Evolutionary conservation across 2,797 vertebrate species (phyloP), one percentile per base, ranked within the genome.

Genomic region (Pyrrhura leucotis): DNA sequence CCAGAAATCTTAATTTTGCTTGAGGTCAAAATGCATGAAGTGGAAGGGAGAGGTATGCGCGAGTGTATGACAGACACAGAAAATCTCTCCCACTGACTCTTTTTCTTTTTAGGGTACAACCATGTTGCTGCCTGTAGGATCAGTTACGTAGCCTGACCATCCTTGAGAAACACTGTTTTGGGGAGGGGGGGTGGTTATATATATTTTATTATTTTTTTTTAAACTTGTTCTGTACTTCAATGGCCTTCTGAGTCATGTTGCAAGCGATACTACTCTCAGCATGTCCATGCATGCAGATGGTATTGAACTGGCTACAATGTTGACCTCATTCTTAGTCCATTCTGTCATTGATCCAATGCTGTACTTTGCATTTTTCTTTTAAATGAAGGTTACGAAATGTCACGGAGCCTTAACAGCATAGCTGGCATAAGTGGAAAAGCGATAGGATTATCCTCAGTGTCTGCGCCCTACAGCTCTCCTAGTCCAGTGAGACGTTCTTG

Each of bases 381-480:
- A 98, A 98, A 98, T 98, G 97, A 99, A 99, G 98, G 98, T 98
- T 99, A 98, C 98, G 98, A 99, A 98, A 98, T 98, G 98, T 98
- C 98, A 98, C 98, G 98, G 98, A 99, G 98, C 98, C 98, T 99
- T 98, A 99, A 98, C 98, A 98, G 98, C 98, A 98, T 98, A 98
- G 98, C 98, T 98, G 98, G 98, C 97, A 98, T 98, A 98, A 98
- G 97, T 98, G 98, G 98, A 98, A 98, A 98, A 97, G 98, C 98
- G 98, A 98, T 98, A 97, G 98, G 98, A 98, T 98, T 98, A 96
- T 98, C 98, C 98, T 98, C 98, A 97, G 98, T 98, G 98, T 98
- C 98, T 98, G 98, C 98, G 97, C 98, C 98, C 98, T 99, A 98
- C 98, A 98, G 98, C 98, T 98, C 98, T 98, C 98, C 98, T 98